Conservation (phyloP, 2,888 invertebrate species). For the Gibbula magus region DNA sequence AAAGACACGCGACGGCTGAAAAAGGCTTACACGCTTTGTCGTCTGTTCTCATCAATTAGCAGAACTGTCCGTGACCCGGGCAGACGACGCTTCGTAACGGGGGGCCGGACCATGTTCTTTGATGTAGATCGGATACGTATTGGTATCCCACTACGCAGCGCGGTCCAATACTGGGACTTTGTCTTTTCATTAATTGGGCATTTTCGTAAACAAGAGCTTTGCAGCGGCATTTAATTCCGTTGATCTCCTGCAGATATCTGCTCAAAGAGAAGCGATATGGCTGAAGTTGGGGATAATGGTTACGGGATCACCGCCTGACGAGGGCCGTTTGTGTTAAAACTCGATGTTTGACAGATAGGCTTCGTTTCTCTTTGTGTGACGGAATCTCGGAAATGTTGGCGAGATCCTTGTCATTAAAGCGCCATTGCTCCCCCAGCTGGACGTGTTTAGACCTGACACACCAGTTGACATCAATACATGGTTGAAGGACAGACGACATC, state of each 20-base stretch:
- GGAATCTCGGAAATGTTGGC: neutral
- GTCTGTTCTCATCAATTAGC: neutral
- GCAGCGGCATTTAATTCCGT: neutral
- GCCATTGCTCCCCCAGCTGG: too few species aligned
- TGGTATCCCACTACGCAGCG: neutral
- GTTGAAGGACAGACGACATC: too few species aligned
- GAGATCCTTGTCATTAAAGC: neutral
- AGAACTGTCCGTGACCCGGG: neutral
- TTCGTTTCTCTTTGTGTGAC: neutral
- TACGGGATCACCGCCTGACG: neutral
- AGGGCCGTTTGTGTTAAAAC: neutral
- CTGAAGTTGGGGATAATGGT: neutral
- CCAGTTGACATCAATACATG: too few species aligned
- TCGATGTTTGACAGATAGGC: too few species aligned
- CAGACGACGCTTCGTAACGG: neutral
- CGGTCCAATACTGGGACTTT: neutral
- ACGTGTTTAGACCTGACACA: too few species aligned
- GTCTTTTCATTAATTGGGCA: neutral
- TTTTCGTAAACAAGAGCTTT: conserved; percentile 1
- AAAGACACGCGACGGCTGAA: neutral
- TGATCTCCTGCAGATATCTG: neutral
- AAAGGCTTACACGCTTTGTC: neutral
- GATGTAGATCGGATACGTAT: neutral
- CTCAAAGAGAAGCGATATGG: conserved; percentile 1
- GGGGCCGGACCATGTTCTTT: neutral